Evolutionary conservation across 2,797 vertebrate species (phyloP).

Genomic region (Enteromius treurensis): DNA sequence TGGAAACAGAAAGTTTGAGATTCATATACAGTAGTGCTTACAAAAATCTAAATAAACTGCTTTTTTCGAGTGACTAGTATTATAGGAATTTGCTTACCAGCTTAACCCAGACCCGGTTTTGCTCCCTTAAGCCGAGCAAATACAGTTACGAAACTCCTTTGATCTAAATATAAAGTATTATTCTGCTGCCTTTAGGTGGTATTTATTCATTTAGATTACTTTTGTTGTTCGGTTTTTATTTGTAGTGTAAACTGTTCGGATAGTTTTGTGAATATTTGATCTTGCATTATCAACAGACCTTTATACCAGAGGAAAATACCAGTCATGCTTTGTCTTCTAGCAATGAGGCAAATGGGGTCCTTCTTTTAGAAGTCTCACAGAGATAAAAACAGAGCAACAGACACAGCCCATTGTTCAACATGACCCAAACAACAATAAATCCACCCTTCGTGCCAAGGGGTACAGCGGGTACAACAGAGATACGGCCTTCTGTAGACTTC

Average conservation of each 20-base stretch:
- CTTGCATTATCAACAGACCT: background rate
- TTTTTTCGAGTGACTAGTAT: background rate
- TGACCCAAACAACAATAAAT: slow-evolving; percentile 61
- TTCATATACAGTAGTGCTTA: background rate
- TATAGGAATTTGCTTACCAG: background rate
- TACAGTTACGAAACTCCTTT: no score
- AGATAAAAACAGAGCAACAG: slow-evolving; percentile 46
- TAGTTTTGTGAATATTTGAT: background rate
- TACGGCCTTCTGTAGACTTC: slow-evolving; percentile 29
- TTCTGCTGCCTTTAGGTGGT: background rate
- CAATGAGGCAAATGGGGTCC: slow-evolving; percentile 13
- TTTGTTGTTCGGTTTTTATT: background rate
- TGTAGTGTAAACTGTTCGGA: background rate
- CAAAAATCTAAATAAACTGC: background rate
- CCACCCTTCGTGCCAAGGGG: slow-evolving; percentile 47
- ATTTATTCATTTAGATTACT: background rate
- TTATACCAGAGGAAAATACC: background rate
- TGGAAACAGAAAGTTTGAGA: background rate
- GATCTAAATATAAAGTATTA: background rate
- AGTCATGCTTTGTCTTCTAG: slow-evolving; percentile 12
- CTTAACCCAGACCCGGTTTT: background rate
- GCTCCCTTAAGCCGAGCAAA: background rate
- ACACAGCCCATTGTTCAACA: slow-evolving; percentile 56
- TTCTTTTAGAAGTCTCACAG: slow-evolving; percentile 29
- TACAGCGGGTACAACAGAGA: slow-evolving; percentile 40